These are phyloP conservation scores for Drosophila kanapiae DNA, from an alignment of 1,140 invertebrate species.

Conservation along the genomic window DNA sequence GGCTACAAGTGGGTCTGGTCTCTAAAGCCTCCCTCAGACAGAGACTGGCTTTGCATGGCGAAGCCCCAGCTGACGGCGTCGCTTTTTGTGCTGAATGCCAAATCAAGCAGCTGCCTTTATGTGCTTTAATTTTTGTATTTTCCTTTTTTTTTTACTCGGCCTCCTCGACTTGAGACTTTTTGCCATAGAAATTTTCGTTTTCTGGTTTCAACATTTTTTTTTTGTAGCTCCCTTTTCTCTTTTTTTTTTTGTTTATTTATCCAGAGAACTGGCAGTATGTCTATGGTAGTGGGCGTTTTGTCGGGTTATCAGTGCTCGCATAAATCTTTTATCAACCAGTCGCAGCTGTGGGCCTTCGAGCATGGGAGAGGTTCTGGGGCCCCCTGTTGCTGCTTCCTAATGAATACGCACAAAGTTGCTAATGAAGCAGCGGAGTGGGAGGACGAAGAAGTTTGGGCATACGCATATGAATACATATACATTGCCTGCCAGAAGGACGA, in stretches of 20 bases:
- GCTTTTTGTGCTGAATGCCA: conserved; percentile 73
- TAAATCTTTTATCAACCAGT: conserved; percentile 82
- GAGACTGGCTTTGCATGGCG: conserved; percentile 37
- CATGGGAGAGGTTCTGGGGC: conserved; percentile 12
- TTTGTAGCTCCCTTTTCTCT: conserved; percentile 21
- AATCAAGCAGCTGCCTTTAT: conserved; percentile 75
- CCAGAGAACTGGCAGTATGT: conserved; percentile 34
- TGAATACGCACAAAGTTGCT: conserved; percentile 82
- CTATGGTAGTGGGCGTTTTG: conserved; percentile 65
- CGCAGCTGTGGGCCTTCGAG: conserved; percentile 60
- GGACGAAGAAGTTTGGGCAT: conserved; percentile 18
- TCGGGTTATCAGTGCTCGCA: conserved; percentile 79
- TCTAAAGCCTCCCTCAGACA: conserved; percentile 14
- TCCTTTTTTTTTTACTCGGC: conserved; percentile 23
- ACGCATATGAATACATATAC: conserved; percentile 50
- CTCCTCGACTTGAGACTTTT: conserved; percentile 43
- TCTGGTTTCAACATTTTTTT: conserved; percentile 47
- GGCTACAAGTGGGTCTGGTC: conserved; percentile 3
- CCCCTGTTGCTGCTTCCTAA: conserved; percentile 63
- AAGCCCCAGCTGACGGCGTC: conserved; percentile 63
- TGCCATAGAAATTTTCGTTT: conserved; percentile 43
- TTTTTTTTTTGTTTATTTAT: conserved; percentile 59
- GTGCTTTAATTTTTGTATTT: conserved; percentile 45
- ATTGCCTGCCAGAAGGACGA: conserved; percentile 27
- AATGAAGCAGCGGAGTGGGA: conserved; percentile 62